Conservation (phyloP, 2,797 vertebrate species). For the Bradypodion pumilum region DNA sequence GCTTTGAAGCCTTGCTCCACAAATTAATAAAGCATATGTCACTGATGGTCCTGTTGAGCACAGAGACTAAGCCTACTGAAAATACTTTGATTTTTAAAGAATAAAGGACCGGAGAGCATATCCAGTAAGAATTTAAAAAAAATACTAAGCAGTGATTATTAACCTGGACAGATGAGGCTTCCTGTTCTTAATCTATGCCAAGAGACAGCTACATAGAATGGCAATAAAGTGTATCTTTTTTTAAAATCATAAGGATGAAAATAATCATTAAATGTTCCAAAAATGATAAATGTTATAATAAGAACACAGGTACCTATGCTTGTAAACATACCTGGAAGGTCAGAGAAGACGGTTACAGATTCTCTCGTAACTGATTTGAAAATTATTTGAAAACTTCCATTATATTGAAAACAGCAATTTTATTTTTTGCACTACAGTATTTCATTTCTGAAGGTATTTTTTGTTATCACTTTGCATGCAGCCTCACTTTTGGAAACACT, state of each 20-base stretch:
- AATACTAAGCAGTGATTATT: constrained; percentile 44
- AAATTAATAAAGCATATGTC: constrained; percentile 42
- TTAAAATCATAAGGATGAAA: constrained; percentile 15
- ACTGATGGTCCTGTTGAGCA: constrained; percentile 31
- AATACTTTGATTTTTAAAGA: constrained; percentile 34
- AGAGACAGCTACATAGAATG: constrained; percentile 24
- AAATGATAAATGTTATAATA: constrained; percentile 30
- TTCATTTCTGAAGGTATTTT: not conserved
- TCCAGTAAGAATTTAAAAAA: constrained; percentile 44
- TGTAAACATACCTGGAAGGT: constrained; percentile 7
- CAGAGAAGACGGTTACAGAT: constrained; percentile 21
- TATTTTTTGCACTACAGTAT: not conserved
- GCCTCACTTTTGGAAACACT: constrained; percentile 47
- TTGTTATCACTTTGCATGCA: constrained; percentile 20
- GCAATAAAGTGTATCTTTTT: too few relatives aligned
- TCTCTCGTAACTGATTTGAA: constrained; percentile 62
- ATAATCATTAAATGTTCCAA: constrained; percentile 35
- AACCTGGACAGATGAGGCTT: constrained; percentile 38
- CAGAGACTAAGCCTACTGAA: constrained; percentile 26
- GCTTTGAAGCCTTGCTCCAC: constrained; percentile 32
- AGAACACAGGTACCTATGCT: too few relatives aligned
- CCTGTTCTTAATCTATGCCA: not conserved
- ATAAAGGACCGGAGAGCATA: not conserved
- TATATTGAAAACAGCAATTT: constrained; percentile 47
- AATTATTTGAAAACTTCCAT: constrained; percentile 58